A percentile compares a stretch with the other conserved stretches of the same genome.
phyloP scores from a whole-genome alignment of 2,113 vertebrate genomes.

The Hystrix cristata region DNA sequence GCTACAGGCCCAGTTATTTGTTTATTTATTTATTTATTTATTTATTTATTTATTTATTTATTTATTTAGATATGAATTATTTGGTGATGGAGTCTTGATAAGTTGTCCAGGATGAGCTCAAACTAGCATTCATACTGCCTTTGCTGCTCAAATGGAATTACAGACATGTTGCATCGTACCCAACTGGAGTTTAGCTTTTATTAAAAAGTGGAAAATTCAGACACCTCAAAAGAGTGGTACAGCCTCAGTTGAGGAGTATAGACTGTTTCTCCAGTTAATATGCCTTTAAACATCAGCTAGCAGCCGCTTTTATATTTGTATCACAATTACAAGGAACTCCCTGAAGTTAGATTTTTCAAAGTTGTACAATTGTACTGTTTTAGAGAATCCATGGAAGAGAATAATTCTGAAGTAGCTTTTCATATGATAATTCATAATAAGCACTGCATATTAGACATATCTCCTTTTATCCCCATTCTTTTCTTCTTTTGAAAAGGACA shows the following conservation, averaged over 20 bases:
- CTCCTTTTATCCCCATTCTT: background rate
- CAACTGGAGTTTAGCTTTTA: background rate
- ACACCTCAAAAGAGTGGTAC: background rate
- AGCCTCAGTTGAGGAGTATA: background rate
- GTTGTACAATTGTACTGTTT: slow-evolving; percentile 1
- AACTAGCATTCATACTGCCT: background rate
- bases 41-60: background rate
- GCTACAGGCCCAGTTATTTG: background rate
- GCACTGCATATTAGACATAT: background rate
- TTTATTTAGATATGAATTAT: background rate
- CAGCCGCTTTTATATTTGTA: slow-evolving; percentile 48
- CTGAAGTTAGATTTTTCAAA: slow-evolving; percentile 52
- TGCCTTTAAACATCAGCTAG: slow-evolving; percentile 2
- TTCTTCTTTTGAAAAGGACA: slow-evolving; percentile 1
- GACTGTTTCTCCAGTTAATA: slow-evolving; percentile 50
- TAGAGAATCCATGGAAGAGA: background rate
- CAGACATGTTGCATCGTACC: too few relatives aligned
- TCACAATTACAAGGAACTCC: slow-evolving; percentile 22
- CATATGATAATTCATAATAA: slow-evolving; percentile 24
- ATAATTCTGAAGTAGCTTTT: slow-evolving; percentile 24
- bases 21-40: background rate
- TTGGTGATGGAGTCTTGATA: background rate
- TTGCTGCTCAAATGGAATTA: too few relatives aligned
- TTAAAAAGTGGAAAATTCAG: slow-evolving; percentile 18
- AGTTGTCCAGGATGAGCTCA: background rate